phyloP scores from a whole-genome alignment of 1,140 invertebrate genomes.

The Chionoecetes opilio region DNA sequence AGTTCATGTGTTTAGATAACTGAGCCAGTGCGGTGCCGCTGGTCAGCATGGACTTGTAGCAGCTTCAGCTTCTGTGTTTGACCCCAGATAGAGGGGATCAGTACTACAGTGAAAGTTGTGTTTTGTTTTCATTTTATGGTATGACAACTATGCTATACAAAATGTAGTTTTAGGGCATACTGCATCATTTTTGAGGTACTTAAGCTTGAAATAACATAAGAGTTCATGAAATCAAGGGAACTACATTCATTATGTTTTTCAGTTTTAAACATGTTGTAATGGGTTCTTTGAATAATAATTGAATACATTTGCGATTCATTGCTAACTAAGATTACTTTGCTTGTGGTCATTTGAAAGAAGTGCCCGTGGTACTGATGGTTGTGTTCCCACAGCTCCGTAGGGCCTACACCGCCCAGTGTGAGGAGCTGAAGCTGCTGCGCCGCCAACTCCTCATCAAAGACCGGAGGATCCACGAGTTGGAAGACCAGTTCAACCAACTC shows the following conservation, averaged over 20 bases:
- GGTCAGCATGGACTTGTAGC: not conserved
- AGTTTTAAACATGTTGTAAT: not conserved
- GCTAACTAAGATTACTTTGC: not conserved
- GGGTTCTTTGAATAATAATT: not conserved
- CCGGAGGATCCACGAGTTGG: conserved; percentile 71
- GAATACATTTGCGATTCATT: not conserved
- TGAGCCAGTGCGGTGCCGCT: not conserved
- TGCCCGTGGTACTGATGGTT: not conserved
- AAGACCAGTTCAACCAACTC: conserved; percentile 70
- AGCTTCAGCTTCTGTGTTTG: not conserved
- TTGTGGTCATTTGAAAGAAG: not conserved
- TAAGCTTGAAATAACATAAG: not conserved
- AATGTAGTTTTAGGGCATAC: not conserved
- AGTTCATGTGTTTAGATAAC: not conserved
- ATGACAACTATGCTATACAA: not conserved
- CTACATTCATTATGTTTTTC: not conserved
- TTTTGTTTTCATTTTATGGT: not conserved
- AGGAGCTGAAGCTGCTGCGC: conserved; percentile 72
- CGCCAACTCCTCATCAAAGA: conserved; percentile 72
- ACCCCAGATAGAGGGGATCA: not conserved
- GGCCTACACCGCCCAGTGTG: conserved; percentile 75
- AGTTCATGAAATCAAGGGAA: not conserved
- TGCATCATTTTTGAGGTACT: no score
- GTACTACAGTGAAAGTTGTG: not conserved
- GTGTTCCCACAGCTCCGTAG: conserved; percentile 51